Evolutionary conservation across 2,113 vertebrate genomes (phyloP).

Genomic region (Nesoenas mayeri): DNA sequence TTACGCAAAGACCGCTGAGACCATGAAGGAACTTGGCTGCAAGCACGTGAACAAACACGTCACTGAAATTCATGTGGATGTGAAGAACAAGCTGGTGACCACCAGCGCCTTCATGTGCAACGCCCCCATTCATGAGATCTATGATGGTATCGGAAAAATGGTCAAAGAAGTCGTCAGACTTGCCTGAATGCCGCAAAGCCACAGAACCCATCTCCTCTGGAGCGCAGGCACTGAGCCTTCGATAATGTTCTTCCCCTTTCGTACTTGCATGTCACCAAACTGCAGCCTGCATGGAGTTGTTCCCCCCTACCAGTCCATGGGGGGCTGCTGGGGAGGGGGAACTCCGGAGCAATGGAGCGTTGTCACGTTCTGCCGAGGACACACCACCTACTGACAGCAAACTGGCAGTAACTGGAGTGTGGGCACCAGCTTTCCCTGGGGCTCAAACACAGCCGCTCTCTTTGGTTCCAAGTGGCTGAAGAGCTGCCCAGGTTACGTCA

Average conservation of each 20-base stretch:
- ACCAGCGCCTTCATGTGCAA: slow-evolving; percentile 88
- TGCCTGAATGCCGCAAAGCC: slow-evolving; percentile 39
- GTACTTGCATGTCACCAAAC: accelerated
- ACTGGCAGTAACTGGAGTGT: background rate
- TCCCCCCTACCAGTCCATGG: accelerated
- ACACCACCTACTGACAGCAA: background rate
- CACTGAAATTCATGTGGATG: slow-evolving; percentile 79
- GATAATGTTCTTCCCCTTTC: accelerated
- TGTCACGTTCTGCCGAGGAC: too few species aligned
- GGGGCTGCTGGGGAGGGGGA: background rate
- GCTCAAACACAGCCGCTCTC: background rate
- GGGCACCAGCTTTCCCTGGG: background rate
- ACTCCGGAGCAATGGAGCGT: accelerated
- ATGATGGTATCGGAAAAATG: slow-evolving; percentile 82
- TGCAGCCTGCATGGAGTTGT: accelerated
- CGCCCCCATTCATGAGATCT: slow-evolving; percentile 80
- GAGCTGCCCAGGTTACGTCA: background rate
- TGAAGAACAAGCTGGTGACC: slow-evolving; percentile 83
- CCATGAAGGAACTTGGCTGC: slow-evolving; percentile 81
- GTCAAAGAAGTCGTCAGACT: slow-evolving; percentile 81
- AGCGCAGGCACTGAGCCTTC: background rate
- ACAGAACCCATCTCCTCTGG: background rate
- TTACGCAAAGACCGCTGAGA: slow-evolving; percentile 74
- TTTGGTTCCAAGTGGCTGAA: background rate
- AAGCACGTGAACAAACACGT: slow-evolving; percentile 83